phyloP scores from a whole-genome alignment of 92 coral and sea anemone species.

The Porites lobata region DNA sequence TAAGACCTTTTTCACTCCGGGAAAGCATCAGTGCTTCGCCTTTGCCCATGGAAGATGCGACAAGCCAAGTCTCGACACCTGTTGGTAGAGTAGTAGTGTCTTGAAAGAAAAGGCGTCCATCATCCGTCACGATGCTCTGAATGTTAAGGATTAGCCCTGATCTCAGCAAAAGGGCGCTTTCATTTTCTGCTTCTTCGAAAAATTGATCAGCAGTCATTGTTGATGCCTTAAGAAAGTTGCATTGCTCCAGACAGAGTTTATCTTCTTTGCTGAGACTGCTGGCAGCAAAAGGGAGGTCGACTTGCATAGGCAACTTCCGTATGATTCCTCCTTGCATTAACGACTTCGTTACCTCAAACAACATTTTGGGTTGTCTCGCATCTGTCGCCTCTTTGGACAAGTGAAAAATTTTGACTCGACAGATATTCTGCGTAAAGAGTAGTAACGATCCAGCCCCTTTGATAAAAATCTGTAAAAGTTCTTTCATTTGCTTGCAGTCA shows the following conservation, averaged over 20 bases:
- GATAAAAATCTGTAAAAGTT: conserved; percentile 64
- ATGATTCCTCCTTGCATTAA: conserved; percentile 16
- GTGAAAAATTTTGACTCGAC: conserved; percentile 71
- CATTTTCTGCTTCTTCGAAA: background rate
- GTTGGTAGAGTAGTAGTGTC: no score
- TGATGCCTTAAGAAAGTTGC: conserved; percentile 75
- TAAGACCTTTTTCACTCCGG: conserved; percentile 52
- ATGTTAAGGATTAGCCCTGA: conserved; percentile 57
- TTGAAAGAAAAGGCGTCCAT: no score
- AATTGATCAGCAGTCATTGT: conserved; percentile 31
- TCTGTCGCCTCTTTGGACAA: conserved; percentile 46
- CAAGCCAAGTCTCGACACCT: conserved; percentile 67
- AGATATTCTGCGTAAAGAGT: conserved; percentile 86
- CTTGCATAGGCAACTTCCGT: conserved; percentile 32
- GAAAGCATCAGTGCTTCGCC: conserved; percentile 66
- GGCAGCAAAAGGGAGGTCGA: conserved; percentile 66
- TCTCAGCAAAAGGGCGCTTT: conserved; percentile 25
- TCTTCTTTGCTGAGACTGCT: conserved; percentile 50
- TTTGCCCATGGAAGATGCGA: conserved; percentile 78
- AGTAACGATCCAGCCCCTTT: conserved; percentile 79
- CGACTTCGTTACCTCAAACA: conserved; percentile 77
- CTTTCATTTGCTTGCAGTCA: conserved; percentile 64
- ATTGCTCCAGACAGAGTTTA: conserved; percentile 58
- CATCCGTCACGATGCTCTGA: conserved; percentile 22
- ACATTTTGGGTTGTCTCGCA: conserved; percentile 44